phyloP scores from a whole-genome alignment of 2,888 invertebrate genomes.

The Lottia gigantea region DNA sequence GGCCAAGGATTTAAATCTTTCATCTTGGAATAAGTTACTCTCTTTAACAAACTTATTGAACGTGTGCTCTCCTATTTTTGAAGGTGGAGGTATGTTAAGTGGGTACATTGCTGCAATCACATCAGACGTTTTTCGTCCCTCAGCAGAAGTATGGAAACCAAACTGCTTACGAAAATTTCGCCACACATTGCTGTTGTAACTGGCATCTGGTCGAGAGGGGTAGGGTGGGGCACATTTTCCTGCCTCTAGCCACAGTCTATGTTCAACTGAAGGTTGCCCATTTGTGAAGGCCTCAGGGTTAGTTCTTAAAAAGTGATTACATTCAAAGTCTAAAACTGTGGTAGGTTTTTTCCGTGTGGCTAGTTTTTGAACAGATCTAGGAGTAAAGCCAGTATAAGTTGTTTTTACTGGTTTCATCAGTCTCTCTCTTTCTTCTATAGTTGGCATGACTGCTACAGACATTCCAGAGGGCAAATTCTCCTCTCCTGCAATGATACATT shows the following conservation, averaged over 20 bases:
- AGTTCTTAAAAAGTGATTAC: slow-evolving; percentile 60
- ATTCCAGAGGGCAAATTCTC: neutral
- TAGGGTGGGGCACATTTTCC: slow-evolving; percentile 61
- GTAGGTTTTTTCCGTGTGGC: slow-evolving; percentile 46
- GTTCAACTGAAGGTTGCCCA: slow-evolving; percentile 52
- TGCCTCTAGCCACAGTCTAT: slow-evolving; percentile 66
- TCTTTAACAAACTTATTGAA: slow-evolving; percentile 63
- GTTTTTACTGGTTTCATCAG: slow-evolving; percentile 45
- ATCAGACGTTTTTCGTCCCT: slow-evolving; percentile 59
- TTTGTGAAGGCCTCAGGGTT: slow-evolving; percentile 44
- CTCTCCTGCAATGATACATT: too few relatives aligned
- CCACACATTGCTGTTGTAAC: slow-evolving; percentile 67
- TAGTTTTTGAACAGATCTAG: slow-evolving; percentile 57
- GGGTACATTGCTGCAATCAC: slow-evolving; percentile 66
- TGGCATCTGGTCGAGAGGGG: slow-evolving; percentile 55
- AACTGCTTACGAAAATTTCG: slow-evolving; percentile 63
- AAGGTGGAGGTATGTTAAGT: slow-evolving; percentile 64
- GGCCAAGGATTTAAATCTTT: slow-evolving; percentile 52
- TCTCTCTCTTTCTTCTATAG: slow-evolving; percentile 59
- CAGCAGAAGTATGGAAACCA: slow-evolving; percentile 55
- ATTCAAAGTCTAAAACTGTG: slow-evolving; percentile 61
- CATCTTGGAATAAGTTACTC: slow-evolving; percentile 58
- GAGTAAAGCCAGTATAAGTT: slow-evolving; percentile 60
- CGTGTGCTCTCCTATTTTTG: slow-evolving; percentile 61
- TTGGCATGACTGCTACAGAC: slow-evolving; percentile 37